Conservation (phyloP, 2,888 invertebrate species). For the Drosophila differens region DNA sequence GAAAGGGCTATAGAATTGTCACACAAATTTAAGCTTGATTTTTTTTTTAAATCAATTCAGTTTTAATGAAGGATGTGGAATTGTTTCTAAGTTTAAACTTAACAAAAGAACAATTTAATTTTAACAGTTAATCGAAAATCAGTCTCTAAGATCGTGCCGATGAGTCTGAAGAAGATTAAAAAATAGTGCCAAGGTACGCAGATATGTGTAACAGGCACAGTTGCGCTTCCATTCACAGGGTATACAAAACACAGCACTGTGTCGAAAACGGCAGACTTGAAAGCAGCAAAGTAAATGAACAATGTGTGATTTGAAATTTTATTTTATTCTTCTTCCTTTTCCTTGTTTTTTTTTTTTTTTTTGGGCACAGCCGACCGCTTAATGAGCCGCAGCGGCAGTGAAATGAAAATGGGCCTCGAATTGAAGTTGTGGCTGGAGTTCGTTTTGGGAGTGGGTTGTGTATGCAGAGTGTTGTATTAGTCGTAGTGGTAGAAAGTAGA, state of each 20-base stretch:
- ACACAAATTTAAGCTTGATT: background rate
- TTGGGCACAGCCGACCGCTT: slow-evolving; percentile 30
- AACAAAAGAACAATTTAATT: background rate
- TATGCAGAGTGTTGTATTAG: background rate
- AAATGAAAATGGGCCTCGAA: slow-evolving; percentile 28
- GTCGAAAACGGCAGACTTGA: slow-evolving; percentile 29
- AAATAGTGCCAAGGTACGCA: background rate
- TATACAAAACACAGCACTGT: background rate
- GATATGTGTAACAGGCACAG: background rate
- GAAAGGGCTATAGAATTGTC: background rate
- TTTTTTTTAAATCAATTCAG: background rate
- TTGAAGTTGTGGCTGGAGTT: slow-evolving; percentile 32
- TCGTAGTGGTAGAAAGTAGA: slow-evolving; percentile 13
- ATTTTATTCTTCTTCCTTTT: slow-evolving; percentile 1
- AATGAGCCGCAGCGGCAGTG: slow-evolving; percentile 49
- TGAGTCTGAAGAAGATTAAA: background rate
- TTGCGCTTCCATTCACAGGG: slow-evolving; percentile 14
- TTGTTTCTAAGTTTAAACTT: background rate
- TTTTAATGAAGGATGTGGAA: background rate
- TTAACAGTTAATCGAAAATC: background rate
- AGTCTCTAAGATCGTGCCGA: background rate
- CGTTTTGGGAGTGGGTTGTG: slow-evolving; percentile 22
- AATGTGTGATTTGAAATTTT: slow-evolving; percentile 71
- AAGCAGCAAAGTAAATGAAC: slow-evolving; percentile 43
- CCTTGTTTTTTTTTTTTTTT: background rate